Conservation (phyloP, 2,888 invertebrate species). For the Tolmerus cingulatus region DNA sequence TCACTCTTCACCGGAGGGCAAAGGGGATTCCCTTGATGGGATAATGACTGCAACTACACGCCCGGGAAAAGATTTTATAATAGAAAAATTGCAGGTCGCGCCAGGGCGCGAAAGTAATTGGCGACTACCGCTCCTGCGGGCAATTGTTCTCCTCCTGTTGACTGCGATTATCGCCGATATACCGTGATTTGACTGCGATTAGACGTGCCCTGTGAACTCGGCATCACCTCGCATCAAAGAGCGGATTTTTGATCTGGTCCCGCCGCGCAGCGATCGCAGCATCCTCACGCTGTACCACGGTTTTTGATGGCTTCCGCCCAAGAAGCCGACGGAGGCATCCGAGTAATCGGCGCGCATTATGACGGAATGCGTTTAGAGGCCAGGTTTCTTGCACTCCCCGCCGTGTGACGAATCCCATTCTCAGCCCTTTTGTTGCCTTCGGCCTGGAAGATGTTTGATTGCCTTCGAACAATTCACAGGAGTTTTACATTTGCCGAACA, state of each 20-base stretch:
- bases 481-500: neutral
- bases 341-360: neutral
- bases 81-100: constrained; percentile 31
- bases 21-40: constrained; percentile 19
- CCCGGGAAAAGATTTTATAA: neutral
- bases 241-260: neutral
- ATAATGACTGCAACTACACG: constrained; percentile 18
- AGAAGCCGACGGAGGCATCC: neutral
- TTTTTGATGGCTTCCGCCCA: constrained; percentile 4
- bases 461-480: neutral
- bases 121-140: constrained; percentile 10
- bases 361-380: constrained; percentile 5
- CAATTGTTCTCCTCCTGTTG: constrained; percentile 19
- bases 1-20: neutral
- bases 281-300: neutral
- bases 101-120: constrained; percentile 11
- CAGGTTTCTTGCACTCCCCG: neutral
- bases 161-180: constrained; percentile 26
- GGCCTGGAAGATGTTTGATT: neutral
- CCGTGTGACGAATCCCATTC: constrained; percentile 25
- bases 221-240: constrained; percentile 8
- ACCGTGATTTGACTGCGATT: constrained; percentile 26
- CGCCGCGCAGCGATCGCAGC: neutral
- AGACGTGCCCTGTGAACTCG: constrained; percentile 15
- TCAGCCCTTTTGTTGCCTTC: neutral